These are phyloP conservation scores for Pteropus rufus DNA, from an alignment of 2,797 vertebrate genomes.

Conservation along the genomic window DNA sequence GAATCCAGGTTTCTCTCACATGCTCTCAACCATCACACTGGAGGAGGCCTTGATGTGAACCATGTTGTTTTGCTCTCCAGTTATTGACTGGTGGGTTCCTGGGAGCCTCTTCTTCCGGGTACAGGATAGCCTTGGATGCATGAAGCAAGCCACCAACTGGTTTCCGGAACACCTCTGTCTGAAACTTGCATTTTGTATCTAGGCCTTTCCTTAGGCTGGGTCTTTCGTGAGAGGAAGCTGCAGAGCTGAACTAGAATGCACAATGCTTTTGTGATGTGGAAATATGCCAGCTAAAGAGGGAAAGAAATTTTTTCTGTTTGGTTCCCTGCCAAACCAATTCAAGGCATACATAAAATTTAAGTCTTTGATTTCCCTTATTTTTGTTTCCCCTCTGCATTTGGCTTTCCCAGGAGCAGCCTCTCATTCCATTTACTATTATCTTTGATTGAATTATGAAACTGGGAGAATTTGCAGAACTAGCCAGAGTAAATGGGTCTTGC, in stretches of 20 bases:
- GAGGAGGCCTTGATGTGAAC: background rate
- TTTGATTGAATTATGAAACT: slow-evolving; percentile 68
- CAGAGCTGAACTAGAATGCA: background rate
- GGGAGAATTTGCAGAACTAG: slow-evolving; percentile 50
- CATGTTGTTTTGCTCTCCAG: background rate
- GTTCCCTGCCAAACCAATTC: slow-evolving; percentile 60
- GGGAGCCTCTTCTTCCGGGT: background rate
- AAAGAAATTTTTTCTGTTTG: slow-evolving; percentile 14
- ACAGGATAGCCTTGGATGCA: background rate
- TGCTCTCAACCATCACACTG: background rate
- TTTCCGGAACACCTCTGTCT: background rate
- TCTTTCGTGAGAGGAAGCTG: background rate
- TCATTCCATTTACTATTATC: slow-evolving; percentile 63
- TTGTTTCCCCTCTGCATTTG: slow-evolving; percentile 52
- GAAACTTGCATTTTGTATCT: background rate
- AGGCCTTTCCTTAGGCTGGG: background rate
- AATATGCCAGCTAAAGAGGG: background rate
- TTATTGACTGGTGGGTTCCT: background rate
- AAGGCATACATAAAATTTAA: slow-evolving; percentile 60
- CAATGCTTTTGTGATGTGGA: slow-evolving; percentile 51
- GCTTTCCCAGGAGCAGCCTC: slow-evolving; percentile 12
- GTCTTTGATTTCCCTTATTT: slow-evolving; percentile 62
- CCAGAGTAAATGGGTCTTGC: slow-evolving; percentile 60
- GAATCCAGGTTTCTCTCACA: background rate
- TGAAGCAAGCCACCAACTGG: background rate